Base-by-base conservation (phyloP, 2,888 invertebrate genomes). In the Catocala nupta region DNA sequence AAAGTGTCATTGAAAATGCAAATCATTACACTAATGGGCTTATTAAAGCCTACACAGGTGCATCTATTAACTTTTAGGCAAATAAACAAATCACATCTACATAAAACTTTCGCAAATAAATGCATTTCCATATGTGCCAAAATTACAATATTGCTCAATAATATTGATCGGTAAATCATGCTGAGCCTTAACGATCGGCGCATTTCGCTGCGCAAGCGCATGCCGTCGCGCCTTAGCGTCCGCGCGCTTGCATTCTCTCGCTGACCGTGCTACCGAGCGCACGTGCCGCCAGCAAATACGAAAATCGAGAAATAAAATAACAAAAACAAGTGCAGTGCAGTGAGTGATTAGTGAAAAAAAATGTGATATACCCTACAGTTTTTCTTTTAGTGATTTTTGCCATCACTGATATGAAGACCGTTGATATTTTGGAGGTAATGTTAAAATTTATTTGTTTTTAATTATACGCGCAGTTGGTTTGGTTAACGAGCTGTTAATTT, bases 381-480 rank as follows among this genome's bases (percentile, higher is more conserved):
- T 56, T 72, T 75, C 54, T 67, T 62, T 70, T 70, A 71, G 77
- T 75, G 77, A 68, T 71, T 63, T 45, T 33, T 45, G 52, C 51
- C 56, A 25, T 64, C 71, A 65, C 64, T 58, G 63, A 58, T 61
- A 85, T 86, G 86, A 84, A 82, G 77, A 84, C 81, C 66, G 73
- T 84, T 68, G 84, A 85, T 66, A 80, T 80, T 77, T 77, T 83
- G 49, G 85, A 86, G 87, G 87, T 87, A 78, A 64, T 49, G 68
- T 16, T 12, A 25, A 55, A 55, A 49, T 65, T 56, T 52, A 61
- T 63, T 61, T 53, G 10, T 12, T 52, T 51, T 68, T 52, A 56
- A 55, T 73, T 67, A 67, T 45, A 53, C 59, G 57, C 56, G 56
- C 11, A 43, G 64, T 52, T 65, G 59, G 13, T 53, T 70, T 54